Base-by-base conservation (phyloP, 2,113 vertebrate genomes). In the Aldabrachelys gigantea region DNA sequence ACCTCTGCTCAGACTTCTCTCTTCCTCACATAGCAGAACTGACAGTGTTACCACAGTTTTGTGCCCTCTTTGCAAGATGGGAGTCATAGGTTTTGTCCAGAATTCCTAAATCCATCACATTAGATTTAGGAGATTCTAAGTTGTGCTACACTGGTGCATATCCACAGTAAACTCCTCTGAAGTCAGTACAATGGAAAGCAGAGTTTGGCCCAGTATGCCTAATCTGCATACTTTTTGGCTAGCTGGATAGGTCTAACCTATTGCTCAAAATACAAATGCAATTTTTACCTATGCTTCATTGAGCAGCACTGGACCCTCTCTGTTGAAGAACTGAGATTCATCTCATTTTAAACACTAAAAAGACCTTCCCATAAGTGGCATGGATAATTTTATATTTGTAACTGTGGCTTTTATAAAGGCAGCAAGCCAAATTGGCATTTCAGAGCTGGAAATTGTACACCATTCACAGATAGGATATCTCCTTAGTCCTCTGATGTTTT, bases 161-260 rank as follows among this genome's bases (percentile, higher is more conserved):
- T n/a, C 53, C 44, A 57, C 53, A 57, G 44, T 57, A 47, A 57
- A 57, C 35, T 10, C 38, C 54, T 24, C 13, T 38, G 2, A 79
- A 35, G 13, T 57, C 19, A 87, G 5, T 72, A 22, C 22, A 83
- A 8, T 19, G 38, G 93, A 76, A 91, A 85, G 52, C 2, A 80
- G 38, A 59, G 31, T 65, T 11, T 1, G 38, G 5, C 0, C 3
- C 16, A 47, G 1, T 31, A 10, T 49, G 83, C 1, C 2, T 82
- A 91, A 81, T 80, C 1, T 1, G 17, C 6, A 35, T 31, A 22
- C 29, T 29, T 10, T 84, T 52, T 52, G 27, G 35, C 41, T 82
- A 78, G 62, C 31, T 82, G 1, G 22, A 19, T 38, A 93, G 6
- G 82, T n/a, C 1, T 19, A 85, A 82, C 5, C 44, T 56, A 82